Percentiles rank a stretch among this genome's conserved stretches.
phyloP scores from a whole-genome alignment of 37 sponge, comb jelly and placozoan genomes.

The Aphrocallistes beatrix region DNA sequence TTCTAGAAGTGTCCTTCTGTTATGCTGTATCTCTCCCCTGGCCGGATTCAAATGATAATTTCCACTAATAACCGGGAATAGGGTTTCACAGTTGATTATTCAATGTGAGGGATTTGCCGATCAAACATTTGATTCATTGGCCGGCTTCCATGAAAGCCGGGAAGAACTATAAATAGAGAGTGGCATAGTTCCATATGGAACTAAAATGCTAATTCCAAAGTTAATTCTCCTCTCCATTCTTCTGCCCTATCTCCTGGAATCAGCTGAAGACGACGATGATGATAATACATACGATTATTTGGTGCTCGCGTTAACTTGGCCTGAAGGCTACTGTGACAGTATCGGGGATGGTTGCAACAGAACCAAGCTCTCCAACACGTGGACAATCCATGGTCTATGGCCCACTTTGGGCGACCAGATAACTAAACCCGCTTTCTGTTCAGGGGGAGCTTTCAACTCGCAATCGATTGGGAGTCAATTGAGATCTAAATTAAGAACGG shows the following conservation, averaged over 20 bases:
- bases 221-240: no score
- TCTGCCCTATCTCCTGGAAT: background rate
- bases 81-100: no score
- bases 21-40: no score
- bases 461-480: background rate
- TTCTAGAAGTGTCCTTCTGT: no score
- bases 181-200: no score
- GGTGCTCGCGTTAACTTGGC: background rate
- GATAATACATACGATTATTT: background rate
- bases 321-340: background rate
- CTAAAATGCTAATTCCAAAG: no score
- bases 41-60: no score
- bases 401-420: background rate
- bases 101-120: no score
- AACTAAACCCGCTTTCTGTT: background rate
- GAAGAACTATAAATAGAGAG: no score
- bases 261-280: background rate
- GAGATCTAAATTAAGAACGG: background rate
- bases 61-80: no score
- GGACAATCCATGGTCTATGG: constrained; percentile 4
- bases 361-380: background rate
- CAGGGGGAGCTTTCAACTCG: background rate
- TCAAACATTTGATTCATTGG: no score
- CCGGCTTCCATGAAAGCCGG: no score
- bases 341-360: background rate